Percentiles rank a stretch among this genome's conserved stretches.
Evolutionary conservation across 2,797 vertebrate genomes (phyloP).

Genomic region (Zenarchopterus dispar): DNA sequence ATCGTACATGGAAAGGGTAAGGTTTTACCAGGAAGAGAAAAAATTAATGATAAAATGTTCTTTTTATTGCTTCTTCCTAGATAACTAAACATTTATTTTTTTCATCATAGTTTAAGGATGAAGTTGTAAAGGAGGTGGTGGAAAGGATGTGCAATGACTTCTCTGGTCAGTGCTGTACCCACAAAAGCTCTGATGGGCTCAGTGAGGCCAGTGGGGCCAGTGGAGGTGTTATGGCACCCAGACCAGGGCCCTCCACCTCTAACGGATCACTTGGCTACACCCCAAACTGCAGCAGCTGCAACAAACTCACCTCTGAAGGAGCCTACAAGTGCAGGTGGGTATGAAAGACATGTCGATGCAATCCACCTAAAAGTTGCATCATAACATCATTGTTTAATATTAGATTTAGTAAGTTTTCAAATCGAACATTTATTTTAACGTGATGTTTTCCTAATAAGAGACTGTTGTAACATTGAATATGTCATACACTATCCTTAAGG

Average conservation of each 20-base stretch:
- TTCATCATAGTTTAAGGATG: constrained; percentile 90
- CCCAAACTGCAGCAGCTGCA: constrained; percentile 91
- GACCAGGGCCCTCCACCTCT: constrained; percentile 67
- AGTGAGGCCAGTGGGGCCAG: constrained; percentile 64
- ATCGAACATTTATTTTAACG: neutral
- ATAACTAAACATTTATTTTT: neutral
- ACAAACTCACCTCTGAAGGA: constrained; percentile 88
- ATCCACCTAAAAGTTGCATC: no score
- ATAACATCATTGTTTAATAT: no score
- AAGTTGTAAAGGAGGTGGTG: constrained; percentile 95
- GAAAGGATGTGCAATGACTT: constrained; percentile 94
- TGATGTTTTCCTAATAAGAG: neutral
- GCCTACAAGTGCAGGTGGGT: constrained; percentile 96
- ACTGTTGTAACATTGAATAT: no score
- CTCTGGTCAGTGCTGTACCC: constrained; percentile 89
- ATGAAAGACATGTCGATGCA: no score
- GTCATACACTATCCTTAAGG: no score
- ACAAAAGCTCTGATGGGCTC: constrained; percentile 74
- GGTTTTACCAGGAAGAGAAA: neutral
- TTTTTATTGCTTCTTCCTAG: neutral
- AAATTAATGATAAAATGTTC: fast-evolving
- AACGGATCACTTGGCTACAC: constrained; percentile 86
- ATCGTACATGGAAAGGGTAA: constrained; percentile 93
- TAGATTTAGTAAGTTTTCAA: no score
- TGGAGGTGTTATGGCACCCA: constrained; percentile 57